Base-by-base conservation (phyloP, 2,797 vertebrate genomes). In the Sebastes hubbsi region DNA sequence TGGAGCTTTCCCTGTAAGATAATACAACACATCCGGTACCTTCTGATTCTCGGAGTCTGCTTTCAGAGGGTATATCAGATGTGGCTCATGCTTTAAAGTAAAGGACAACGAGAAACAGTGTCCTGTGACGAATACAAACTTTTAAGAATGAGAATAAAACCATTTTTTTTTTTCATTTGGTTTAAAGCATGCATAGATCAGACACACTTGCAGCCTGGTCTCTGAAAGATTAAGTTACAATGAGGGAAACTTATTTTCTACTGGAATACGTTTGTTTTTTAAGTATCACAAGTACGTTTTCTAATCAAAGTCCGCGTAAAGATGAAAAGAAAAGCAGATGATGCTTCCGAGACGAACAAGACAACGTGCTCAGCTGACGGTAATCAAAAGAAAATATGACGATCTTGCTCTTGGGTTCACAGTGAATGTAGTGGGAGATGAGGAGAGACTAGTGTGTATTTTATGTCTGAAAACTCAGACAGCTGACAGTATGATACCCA, bases 1-100 rank as follows among this genome's bases (percentile, higher is more conserved):
- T 13, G 18, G 12, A 63, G 38, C 64, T 74, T 67, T 68, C 52
- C 56, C 32, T 63, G 62, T 70, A 72, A 77, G 66, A 73, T 61
- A 70, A 85, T 64, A 42, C 38, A n/a, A 68, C 36, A 22, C 29
- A 63, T 42, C 63, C 20, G 36, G 9, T 1, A 9, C 9, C 4
- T 22, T 14, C 6, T 32, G 25, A 32, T 56, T 58, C 36, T 30
- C 22, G 24, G 54, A 72, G 6, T 30, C 32, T 16, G 29, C 64
- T 32, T 14, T 27, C 38, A 52, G 4, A 25, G 54, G 29, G 6
- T 2, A 18, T 12, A 66, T 63, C 55, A 52, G 54, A 29, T 11
- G 25, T 16, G 38, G 36, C 10, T 58, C 14, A 6, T 46, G 52
- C 42, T 75, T 72, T 62, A 46, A 54, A 72, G 59, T 13, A 5